phyloP scores from a whole-genome alignment of 2,113 vertebrate species.

The Gymnocephalus cernua region DNA sequence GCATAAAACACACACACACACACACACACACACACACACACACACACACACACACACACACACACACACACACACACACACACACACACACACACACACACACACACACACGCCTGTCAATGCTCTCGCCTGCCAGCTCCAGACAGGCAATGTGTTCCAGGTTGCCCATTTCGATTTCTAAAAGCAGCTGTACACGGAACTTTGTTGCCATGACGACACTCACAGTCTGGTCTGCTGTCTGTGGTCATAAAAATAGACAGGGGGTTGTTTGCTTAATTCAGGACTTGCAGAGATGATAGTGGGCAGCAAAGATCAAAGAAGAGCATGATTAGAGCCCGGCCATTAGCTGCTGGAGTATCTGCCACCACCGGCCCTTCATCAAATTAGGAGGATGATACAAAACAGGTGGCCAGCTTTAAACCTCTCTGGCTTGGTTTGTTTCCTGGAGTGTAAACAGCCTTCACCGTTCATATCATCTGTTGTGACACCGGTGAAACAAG shows the following conservation, averaged over 20 bases:
- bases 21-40: constrained; percentile 19
- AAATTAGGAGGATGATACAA: constrained; percentile 18
- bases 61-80: constrained; percentile 24
- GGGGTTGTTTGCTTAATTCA: constrained; percentile 48
- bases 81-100: constrained; percentile 23
- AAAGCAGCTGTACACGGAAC: constrained; percentile 62
- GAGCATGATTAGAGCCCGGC: constrained; percentile 25
- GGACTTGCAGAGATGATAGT: constrained; percentile 38
- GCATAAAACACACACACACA: constrained; percentile 16
- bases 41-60: background rate
- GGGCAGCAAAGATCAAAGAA: constrained; percentile 36
- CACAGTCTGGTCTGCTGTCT: constrained; percentile 54
- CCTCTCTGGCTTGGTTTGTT: background rate
- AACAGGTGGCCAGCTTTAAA: background rate
- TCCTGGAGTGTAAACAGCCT: background rate
- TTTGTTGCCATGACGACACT: constrained; percentile 80
- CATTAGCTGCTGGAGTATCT: constrained; percentile 26
- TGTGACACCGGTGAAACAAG: constrained; percentile 12
- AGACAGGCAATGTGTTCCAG: constrained; percentile 56
- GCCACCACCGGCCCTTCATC: background rate
- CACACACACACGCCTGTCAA: constrained; percentile 34
- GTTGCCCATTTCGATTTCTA: constrained; percentile 65
- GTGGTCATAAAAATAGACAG: constrained; percentile 65
- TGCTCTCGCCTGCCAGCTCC: constrained; percentile 36
- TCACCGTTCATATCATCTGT: background rate